A percentile compares a stretch with the other conserved stretches of the same genome.
phyloP scores from a whole-genome alignment of 2,113 vertebrate genomes.

The Scortum barcoo region DNA sequence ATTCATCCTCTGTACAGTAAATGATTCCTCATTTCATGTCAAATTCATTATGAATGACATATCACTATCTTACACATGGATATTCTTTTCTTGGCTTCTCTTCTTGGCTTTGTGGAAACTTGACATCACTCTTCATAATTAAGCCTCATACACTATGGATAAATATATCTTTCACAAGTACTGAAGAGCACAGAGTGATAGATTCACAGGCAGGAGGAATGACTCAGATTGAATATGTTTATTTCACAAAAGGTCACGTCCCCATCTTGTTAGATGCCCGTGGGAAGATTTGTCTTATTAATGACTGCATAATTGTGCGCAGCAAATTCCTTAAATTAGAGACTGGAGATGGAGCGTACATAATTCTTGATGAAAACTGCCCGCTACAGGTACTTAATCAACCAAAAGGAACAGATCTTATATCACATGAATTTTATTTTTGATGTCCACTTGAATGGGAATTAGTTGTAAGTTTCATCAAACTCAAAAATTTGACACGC shows the following conservation, averaged over 20 bases:
- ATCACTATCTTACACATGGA: no score
- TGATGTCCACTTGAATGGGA: not conserved
- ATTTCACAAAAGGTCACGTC: not conserved
- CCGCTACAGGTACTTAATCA: not conserved
- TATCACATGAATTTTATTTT: not conserved
- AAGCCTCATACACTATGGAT: not conserved
- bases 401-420: not conserved
- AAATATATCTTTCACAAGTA: not conserved
- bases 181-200: no score
- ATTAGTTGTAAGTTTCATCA: not conserved
- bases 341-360: not conserved
- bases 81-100: no score
- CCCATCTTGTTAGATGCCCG: not conserved
- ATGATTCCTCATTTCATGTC: not conserved
- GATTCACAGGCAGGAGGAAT: slow-evolving; percentile 7
- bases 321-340: not conserved
- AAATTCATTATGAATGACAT: not conserved
- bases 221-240: not conserved
- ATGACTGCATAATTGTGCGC: not conserved
- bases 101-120: not conserved
- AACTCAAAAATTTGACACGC: not conserved
- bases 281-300: not conserved
- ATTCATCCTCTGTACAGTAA: not conserved
- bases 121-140: not conserved
- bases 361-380: not conserved